Conservation (phyloP, 2,888 invertebrate species). For the Erannis defoliaria region DNA sequence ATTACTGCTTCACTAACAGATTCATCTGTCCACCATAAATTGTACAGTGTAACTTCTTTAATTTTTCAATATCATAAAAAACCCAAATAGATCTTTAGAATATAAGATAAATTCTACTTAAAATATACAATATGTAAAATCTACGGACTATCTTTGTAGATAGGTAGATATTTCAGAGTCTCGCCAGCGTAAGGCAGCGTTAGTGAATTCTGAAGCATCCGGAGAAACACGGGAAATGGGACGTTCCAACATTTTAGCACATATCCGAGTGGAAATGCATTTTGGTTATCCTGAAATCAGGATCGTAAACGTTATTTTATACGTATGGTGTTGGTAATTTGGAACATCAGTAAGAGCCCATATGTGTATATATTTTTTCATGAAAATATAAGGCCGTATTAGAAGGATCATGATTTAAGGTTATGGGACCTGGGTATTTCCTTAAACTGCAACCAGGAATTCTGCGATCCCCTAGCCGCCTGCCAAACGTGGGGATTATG, state of each 20-base stretch:
- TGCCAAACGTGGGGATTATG: too few relatives aligned
- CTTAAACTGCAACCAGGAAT: too few relatives aligned
- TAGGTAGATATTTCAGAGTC: constrained; percentile 4
- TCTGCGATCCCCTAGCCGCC: too few relatives aligned
- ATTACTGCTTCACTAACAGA: too few relatives aligned
- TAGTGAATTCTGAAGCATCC: constrained; percentile 35
- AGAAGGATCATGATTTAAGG: too few relatives aligned
- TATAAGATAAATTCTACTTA: too few relatives aligned
- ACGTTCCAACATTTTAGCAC: constrained; percentile 37
- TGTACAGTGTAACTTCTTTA: too few relatives aligned
- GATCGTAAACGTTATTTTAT: constrained; percentile 11
- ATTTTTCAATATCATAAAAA: too few relatives aligned
- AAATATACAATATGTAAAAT: neutral
- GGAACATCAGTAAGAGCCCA: neutral
- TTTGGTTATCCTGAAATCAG: constrained; percentile 22
- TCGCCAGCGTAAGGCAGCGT: constrained; percentile 14
- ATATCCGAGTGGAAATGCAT: constrained; percentile 28
- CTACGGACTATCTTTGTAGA: neutral
- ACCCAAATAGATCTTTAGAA: too few relatives aligned
- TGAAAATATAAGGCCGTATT: neutral
- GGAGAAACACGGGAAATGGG: constrained; percentile 44
- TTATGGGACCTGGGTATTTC: too few relatives aligned
- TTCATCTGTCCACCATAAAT: too few relatives aligned
- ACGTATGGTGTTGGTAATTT: constrained; percentile 7
- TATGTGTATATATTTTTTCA: neutral